phyloP scores from a whole-genome alignment of 2,888 invertebrate species.

The Drosophila mimetica region DNA sequence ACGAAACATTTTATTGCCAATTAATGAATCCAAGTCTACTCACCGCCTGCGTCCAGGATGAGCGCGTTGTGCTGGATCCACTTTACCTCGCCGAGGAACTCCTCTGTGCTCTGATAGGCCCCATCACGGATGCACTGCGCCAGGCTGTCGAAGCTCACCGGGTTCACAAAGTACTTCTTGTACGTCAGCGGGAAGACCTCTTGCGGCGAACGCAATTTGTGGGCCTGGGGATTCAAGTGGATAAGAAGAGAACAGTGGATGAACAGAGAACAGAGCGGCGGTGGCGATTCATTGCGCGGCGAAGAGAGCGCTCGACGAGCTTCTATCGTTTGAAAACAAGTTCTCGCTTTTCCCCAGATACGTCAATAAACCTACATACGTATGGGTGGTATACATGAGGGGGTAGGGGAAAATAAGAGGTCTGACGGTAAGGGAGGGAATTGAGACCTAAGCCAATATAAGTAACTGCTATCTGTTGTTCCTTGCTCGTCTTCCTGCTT shows the following conservation, averaged over 20 bases:
- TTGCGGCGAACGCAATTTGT: constrained; percentile 62
- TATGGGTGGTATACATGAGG: not conserved
- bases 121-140: constrained; percentile 91
- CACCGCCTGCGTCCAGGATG: constrained; percentile 91
- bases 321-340: constrained; percentile 66
- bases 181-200: constrained; percentile 64
- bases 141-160: constrained; percentile 92
- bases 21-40: not conserved
- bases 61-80: constrained; percentile 98
- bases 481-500: not conserved
- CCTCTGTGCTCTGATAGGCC: constrained; percentile 93
- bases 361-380: not conserved
- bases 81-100: constrained; percentile 94
- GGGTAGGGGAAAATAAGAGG: no score
- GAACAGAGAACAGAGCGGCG: no score
- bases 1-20: not conserved
- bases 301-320: constrained; percentile 34
- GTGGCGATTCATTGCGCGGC: constrained; percentile 14
- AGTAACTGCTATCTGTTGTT: constrained; percentile 4
- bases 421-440: not conserved
- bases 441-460: constrained; percentile 1
- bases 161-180: constrained; percentile 91
- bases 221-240: constrained; percentile 36
- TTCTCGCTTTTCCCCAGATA: constrained; percentile 29
- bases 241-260: not conserved